Evolutionary conservation across 2,797 vertebrate species (phyloP), one percentile per base, ranked within the genome.

Genomic region (Taeniopygia guttata): DNA sequence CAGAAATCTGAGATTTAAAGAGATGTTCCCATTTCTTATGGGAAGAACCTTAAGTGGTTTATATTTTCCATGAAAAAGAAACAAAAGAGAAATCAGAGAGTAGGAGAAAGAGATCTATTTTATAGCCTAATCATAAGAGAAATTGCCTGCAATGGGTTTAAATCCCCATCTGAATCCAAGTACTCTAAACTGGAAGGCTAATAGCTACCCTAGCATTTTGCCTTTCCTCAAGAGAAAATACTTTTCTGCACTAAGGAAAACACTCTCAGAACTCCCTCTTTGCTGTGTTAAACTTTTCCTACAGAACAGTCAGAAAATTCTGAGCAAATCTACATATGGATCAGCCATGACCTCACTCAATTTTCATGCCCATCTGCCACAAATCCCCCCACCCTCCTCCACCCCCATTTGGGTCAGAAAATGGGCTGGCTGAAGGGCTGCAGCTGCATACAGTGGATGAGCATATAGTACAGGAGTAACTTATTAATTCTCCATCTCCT

Each of bases 1-100:
- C 19, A 96, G 76, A 92, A 91, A 93, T 76, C 34, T 59, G 80
- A 82, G 66, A 76, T 90, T 84, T 84, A 79, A 84, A 91, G 59
- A 87, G 26, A 81, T 84, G 54, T 45, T 91, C 73, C 68, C 26
- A 52, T 90, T 81, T 91, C 48, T 60, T 67, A 70, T 13, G 34
- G 58, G 63, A 90, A 81, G n/a, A 95, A 84, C 11, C 36, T 73
- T 30, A 67, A 64, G 13, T 16, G 56, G 26, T 88, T 67, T 52
- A 30, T 29, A 55, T 78, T 81, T 90, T 91, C 83, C 30, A 63
- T 25, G 9, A 66, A 73, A 70, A 84, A 91, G 40, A 62, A 78
- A 78, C 10, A 46, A 77, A 58, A 29, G 3, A 36, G 34, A 64
- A 72, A 58, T 21, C 11, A 78, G 32, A 59, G 7, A 80, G 12